These are phyloP conservation scores for Coptotermes formosanus DNA, from an alignment of 1,140 invertebrate species.

Conservation along the genomic window DNA sequence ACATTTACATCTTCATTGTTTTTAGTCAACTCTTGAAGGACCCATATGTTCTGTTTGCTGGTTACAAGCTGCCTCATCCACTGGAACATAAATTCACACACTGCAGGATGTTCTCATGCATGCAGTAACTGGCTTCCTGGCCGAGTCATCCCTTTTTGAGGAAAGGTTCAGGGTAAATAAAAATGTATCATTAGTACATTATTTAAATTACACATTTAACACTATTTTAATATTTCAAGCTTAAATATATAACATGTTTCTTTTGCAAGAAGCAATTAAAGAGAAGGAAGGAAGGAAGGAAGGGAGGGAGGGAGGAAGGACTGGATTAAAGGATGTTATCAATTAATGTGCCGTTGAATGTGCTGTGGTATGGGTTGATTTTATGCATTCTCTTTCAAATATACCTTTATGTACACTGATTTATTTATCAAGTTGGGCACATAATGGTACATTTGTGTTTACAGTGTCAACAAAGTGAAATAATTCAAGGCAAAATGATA, in stretches of 20 bases:
- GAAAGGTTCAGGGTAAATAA: constrained; percentile 87
- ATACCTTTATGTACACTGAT: too few relatives aligned
- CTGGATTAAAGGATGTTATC: constrained; percentile 59
- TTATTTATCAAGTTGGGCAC: too few relatives aligned
- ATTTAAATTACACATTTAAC: neutral
- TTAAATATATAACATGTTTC: constrained; percentile 1
- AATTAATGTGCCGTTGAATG: too few relatives aligned
- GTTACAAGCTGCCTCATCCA: constrained; percentile 98
- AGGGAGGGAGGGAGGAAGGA: too few relatives aligned
- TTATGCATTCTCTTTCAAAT: too few relatives aligned
- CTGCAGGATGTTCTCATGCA: constrained; percentile 97
- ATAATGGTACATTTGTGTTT: too few relatives aligned
- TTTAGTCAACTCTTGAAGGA: constrained; percentile 93
- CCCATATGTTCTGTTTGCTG: constrained; percentile 97
- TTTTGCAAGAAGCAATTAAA: constrained; percentile 77
- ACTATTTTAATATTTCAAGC: neutral
- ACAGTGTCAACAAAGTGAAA: too few relatives aligned
- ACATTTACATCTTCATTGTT: constrained; percentile 37
- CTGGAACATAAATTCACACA: constrained; percentile 97
- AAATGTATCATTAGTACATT: neutral
- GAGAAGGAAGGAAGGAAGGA: too few relatives aligned
- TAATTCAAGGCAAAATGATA: too few relatives aligned
- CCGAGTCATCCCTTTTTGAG: constrained; percentile 94
- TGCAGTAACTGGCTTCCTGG: constrained; percentile 96
- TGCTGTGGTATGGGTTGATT: too few relatives aligned